Conservation (phyloP, 2,113 vertebrate genomes). For the Syngnathus typhle region DNA sequence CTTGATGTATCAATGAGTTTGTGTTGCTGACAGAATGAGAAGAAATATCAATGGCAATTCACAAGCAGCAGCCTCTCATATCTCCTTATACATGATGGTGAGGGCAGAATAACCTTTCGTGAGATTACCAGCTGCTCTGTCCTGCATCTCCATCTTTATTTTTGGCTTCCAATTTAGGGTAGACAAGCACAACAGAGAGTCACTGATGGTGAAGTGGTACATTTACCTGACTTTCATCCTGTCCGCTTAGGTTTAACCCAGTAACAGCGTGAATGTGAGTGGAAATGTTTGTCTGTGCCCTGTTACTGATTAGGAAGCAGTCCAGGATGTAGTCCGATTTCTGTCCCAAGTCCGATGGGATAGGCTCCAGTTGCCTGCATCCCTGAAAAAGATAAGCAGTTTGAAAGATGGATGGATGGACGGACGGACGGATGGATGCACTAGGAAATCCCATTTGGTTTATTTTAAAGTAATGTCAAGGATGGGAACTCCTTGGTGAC, state of each 20-base stretch:
- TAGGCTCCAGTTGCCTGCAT: not conserved
- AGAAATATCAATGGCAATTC: conserved; percentile 19
- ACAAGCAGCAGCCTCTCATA: conserved; percentile 16
- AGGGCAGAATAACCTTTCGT: conserved; percentile 28
- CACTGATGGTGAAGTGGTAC: not conserved
- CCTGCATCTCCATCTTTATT: conserved; percentile 1
- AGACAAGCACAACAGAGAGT: not conserved
- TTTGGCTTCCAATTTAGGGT: conserved; percentile 11
- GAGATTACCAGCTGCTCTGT: not conserved
- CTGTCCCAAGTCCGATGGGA: not conserved
- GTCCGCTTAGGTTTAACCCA: not conserved
- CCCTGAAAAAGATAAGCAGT: not conserved
- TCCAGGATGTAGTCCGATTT: not conserved
- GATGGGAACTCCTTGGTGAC: not conserved
- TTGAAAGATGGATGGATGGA: not conserved
- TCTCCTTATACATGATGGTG: conserved; percentile 24
- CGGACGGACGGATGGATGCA: not conserved
- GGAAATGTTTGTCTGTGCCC: not conserved
- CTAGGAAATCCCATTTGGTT: too few relatives aligned
- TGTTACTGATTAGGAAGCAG: not conserved
- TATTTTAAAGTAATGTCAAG: not conserved
- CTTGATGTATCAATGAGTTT: not conserved
- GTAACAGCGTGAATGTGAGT: not conserved
- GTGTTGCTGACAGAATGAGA: conserved; percentile 33
- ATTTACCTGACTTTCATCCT: not conserved